These are phyloP conservation scores for Triplophysa bombifrons DNA, from an alignment of 2,797 vertebrate genomes.

Conservation along the genomic window DNA sequence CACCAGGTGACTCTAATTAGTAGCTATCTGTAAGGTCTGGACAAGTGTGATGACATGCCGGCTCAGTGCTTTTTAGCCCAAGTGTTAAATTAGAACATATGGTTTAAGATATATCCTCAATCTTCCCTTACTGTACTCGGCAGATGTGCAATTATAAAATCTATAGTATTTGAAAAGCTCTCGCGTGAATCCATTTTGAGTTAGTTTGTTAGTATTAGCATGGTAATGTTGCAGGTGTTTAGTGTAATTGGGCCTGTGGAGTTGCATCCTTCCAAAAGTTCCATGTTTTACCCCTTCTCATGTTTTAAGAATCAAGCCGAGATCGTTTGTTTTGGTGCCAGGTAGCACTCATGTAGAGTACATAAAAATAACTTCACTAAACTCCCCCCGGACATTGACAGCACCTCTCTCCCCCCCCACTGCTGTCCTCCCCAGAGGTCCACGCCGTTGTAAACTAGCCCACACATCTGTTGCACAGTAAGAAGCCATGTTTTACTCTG, in stretches of 20 bases:
- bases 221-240: neutral
- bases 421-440: slow-evolving; percentile 63
- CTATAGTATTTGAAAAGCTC: slow-evolving; percentile 2
- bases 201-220: slow-evolving; percentile 6
- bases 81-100: slow-evolving; percentile 74
- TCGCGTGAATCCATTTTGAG: neutral
- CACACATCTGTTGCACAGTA: slow-evolving; percentile 80
- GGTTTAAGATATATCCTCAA: slow-evolving; percentile 43
- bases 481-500: slow-evolving; percentile 75
- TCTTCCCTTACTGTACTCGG: slow-evolving; percentile 18
- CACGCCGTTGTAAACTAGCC: slow-evolving; percentile 73
- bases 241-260: slow-evolving; percentile 1
- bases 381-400: slow-evolving; percentile 59
- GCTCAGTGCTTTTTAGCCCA: slow-evolving; percentile 70
- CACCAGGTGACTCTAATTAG: slow-evolving; percentile 80
- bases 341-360: slow-evolving; percentile 68
- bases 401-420: slow-evolving; percentile 54
- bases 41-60: slow-evolving; percentile 59
- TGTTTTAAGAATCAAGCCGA: slow-evolving; percentile 45
- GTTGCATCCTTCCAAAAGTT: neutral
- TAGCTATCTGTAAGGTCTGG: slow-evolving; percentile 52
- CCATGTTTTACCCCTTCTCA: neutral
- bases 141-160: slow-evolving; percentile 11
- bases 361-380: slow-evolving; percentile 69
- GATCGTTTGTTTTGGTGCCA: slow-evolving; percentile 68